Evolutionary conservation across 2,113 vertebrate species (phyloP).

Genomic region (Hippocampus comes): DNA sequence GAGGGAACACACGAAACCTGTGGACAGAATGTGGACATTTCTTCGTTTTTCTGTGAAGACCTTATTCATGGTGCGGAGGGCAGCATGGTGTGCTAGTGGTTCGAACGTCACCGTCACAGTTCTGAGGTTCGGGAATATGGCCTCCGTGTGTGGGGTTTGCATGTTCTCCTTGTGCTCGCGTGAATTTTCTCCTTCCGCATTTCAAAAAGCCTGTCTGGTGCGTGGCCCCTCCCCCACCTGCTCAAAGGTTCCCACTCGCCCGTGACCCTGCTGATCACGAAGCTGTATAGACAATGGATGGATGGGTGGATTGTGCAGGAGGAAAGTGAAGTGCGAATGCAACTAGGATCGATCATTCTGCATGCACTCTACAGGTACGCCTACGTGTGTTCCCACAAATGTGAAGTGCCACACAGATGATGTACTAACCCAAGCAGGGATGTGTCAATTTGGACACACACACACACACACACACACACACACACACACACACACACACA

Average conservation of each 20-base stretch:
- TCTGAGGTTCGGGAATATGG: too few relatives aligned
- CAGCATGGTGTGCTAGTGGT: too few relatives aligned
- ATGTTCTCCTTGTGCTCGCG: too few relatives aligned
- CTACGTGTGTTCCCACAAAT: background rate
- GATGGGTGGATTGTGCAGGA: background rate
- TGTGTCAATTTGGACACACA: constrained; percentile 33
- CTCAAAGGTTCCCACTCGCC: background rate
- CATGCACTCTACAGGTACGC: background rate
- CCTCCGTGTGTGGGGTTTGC: too few relatives aligned
- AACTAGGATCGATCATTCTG: background rate
- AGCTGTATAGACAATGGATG: too few relatives aligned
- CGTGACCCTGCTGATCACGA: too few relatives aligned
- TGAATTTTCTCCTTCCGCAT: too few relatives aligned
- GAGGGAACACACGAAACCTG: constrained; percentile 84
- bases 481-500: constrained; percentile 18
- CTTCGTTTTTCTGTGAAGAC: too few relatives aligned
- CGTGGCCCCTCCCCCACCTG: background rate
- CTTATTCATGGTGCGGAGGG: too few relatives aligned
- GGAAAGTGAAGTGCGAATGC: background rate
- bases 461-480: constrained; percentile 14
- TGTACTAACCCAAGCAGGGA: constrained; percentile 26
- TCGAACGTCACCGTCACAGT: too few relatives aligned
- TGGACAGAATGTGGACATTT: background rate
- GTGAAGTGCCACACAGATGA: background rate
- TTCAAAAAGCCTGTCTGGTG: too few relatives aligned